These are phyloP conservation scores for Drosophila triauraria DNA, from an alignment of 1,140 invertebrate species.

Conservation along the genomic window DNA sequence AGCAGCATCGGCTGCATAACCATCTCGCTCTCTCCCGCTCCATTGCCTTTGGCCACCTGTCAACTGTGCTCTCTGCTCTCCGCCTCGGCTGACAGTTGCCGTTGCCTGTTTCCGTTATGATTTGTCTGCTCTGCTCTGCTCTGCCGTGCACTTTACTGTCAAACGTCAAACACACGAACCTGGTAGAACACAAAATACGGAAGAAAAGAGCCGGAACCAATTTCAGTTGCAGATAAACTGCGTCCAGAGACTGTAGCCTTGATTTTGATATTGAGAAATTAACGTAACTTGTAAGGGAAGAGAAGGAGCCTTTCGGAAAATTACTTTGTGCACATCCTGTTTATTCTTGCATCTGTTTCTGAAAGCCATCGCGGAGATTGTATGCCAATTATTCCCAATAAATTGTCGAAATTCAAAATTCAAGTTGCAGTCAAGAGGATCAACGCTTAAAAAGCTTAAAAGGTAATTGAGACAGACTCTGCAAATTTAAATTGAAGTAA, in stretches of 20 bases:
- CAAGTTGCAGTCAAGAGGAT: background rate
- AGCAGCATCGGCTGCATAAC: constrained; percentile 1
- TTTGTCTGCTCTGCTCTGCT: constrained; percentile 24
- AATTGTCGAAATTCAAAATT: background rate
- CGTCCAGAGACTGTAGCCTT: background rate
- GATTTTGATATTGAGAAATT: constrained; percentile 2
- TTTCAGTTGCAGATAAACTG: constrained; percentile 12
- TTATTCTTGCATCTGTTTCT: background rate
- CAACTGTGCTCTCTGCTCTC: constrained; percentile 3
- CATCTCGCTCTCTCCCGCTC: constrained; percentile 15
- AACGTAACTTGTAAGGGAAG: background rate
- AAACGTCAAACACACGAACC: constrained; percentile 30
- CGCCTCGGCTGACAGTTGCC: constrained; percentile 15
- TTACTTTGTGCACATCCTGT: constrained; percentile 2
- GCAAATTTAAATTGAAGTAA: no score
- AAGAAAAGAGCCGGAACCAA: constrained; percentile 19
- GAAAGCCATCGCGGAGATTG: background rate
- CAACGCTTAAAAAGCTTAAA: background rate
- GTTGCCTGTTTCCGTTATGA: constrained; percentile 29
- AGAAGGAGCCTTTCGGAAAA: background rate
- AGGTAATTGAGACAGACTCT: background rate
- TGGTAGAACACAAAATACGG: background rate
- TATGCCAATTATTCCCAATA: background rate
- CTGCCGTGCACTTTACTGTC: constrained; percentile 31
- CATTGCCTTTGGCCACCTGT: constrained; percentile 38